These are phyloP conservation scores for Melanerpes formicivorus DNA, from an alignment of 2,113 vertebrate genomes.

Conservation along the genomic window DNA sequence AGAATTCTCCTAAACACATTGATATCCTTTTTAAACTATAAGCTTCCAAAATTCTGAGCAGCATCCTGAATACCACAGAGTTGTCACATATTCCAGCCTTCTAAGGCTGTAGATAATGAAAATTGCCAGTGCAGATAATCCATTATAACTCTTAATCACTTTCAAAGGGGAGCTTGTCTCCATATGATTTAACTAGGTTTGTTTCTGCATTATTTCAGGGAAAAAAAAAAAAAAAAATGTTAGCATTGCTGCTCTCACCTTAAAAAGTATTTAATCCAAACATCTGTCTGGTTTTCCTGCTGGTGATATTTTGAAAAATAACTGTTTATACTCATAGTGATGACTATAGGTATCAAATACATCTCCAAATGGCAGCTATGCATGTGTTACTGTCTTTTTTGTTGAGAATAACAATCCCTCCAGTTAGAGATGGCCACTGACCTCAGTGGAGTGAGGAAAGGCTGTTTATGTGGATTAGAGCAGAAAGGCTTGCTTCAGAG, in stretches of 20 bases:
- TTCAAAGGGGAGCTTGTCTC: neutral
- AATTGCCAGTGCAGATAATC: neutral
- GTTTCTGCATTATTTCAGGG: neutral
- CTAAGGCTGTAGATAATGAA: neutral
- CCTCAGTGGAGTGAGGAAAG: neutral
- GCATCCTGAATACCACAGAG: neutral
- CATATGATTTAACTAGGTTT: neutral
- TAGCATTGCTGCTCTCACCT: neutral
- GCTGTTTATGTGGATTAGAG: neutral
- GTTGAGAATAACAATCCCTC: neutral
- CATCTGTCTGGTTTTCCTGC: neutral
- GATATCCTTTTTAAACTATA: neutral
- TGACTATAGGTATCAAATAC: neutral
- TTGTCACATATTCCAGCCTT: neutral
- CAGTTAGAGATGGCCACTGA: neutral
- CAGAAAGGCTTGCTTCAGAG: conserved; percentile 19
- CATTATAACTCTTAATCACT: neutral
- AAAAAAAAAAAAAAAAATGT: neutral
- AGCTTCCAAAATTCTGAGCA: neutral
- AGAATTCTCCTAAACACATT: neutral
- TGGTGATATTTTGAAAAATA: neutral
- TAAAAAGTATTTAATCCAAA: neutral
- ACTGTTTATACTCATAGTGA: neutral
- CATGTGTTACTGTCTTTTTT: neutral
- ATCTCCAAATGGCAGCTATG: neutral